Evolutionary conservation across 30 jellyfish, hydroid and myxozoan species (phyloP).

Genomic region (Mastigias papua): DNA sequence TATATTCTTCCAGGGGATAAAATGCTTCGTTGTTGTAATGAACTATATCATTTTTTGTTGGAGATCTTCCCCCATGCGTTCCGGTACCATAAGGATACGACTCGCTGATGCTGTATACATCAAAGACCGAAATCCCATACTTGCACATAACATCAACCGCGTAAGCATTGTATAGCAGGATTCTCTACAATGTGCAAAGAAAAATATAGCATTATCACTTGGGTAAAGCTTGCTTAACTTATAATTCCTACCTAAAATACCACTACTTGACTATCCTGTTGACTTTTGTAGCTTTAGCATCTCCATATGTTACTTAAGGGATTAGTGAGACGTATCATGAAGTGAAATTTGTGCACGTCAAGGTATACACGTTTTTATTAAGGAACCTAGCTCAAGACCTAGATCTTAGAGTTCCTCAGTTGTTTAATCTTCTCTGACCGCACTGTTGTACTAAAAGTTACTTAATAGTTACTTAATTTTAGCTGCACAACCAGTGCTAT

Average conservation of each 20-base stretch:
- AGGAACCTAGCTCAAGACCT: no score
- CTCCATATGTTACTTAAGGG: background rate
- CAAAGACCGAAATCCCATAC: constrained; percentile 60
- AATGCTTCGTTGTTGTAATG: constrained; percentile 86
- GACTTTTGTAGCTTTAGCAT: background rate
- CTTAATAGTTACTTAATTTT: no score
- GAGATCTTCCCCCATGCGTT: constrained; percentile 71
- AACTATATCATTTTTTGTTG: constrained; percentile 74
- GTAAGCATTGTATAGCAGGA: constrained; percentile 83
- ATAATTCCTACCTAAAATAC: background rate
- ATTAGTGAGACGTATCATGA: no score
- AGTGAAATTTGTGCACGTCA: no score
- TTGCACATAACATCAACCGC: constrained; percentile 74
- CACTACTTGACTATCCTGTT: background rate
- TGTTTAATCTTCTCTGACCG: no score
- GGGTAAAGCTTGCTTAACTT: background rate
- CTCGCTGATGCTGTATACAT: constrained; percentile 72
- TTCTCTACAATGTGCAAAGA: constrained; percentile 49
- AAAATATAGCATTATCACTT: background rate
- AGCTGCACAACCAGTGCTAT: no score
- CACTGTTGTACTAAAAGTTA: no score
- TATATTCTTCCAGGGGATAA: constrained; percentile 74
- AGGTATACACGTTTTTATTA: no score
- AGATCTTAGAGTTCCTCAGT: no score
- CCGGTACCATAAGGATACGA: constrained; percentile 86